These are phyloP conservation scores for Siniperca chuatsi DNA, from an alignment of 2,113 vertebrate species.

Conservation along the genomic window DNA sequence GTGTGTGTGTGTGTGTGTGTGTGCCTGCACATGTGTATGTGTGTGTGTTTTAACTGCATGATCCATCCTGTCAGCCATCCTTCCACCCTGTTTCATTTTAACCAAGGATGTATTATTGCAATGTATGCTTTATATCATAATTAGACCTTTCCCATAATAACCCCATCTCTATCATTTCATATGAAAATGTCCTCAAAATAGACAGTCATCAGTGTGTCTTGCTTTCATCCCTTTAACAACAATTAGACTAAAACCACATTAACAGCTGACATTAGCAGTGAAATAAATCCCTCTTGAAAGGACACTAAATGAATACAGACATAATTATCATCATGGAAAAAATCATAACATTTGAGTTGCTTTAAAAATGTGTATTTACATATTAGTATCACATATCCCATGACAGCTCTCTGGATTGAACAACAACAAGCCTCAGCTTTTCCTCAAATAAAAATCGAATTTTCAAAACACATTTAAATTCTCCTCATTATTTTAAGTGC, in stretches of 20 bases:
- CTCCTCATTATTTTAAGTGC: background rate
- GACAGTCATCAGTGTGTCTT: slow-evolving; percentile 7
- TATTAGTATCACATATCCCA: background rate
- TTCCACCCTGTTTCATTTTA: slow-evolving; percentile 38
- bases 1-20: background rate
- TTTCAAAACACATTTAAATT: background rate
- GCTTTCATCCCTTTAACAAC: slow-evolving; percentile 31
- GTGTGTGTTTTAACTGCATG: slow-evolving; percentile 35
- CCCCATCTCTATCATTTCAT: slow-evolving; percentile 21
- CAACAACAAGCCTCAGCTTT: background rate
- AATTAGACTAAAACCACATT: slow-evolving; percentile 33
- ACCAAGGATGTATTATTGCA: slow-evolving; percentile 40
- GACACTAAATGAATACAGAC: background rate
- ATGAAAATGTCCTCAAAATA: slow-evolving; percentile 31
- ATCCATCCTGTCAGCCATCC: slow-evolving; percentile 51
- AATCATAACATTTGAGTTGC: background rate
- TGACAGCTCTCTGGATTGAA: background rate
- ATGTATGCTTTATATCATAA: slow-evolving; percentile 56
- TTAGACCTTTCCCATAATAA: slow-evolving; percentile 49
- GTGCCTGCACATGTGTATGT: background rate
- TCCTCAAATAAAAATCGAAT: background rate
- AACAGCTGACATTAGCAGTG: slow-evolving; percentile 16
- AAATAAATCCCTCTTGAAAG: slow-evolving; percentile 38
- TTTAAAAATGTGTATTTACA: background rate
- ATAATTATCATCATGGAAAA: background rate